These are phyloP conservation scores for Limnephilus lunatus DNA, from an alignment of 2,888 invertebrate species.

Conservation along the genomic window DNA sequence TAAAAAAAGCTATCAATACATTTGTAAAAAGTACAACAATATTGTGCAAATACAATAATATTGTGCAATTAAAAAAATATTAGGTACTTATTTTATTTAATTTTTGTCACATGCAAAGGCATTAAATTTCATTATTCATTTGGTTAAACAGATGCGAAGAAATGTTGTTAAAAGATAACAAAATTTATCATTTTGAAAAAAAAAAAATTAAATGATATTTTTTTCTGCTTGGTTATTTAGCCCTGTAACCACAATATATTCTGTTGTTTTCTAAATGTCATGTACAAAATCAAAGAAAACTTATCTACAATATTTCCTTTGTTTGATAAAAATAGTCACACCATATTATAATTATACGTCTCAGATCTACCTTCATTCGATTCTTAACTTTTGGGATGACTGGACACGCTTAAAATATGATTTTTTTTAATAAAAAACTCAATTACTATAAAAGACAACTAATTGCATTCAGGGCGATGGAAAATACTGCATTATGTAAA, in stretches of 20 bases:
- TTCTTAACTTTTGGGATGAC: neutral
- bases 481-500: too few species aligned
- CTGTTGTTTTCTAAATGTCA: neutral
- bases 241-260: neutral
- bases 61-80: neutral
- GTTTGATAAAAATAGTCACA: neutral
- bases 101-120: neutral
- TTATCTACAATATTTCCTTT: neutral
- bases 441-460: too few species aligned
- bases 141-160: neutral
- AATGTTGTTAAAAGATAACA: neutral
- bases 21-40: neutral
- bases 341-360: neutral
- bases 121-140: neutral
- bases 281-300: neutral
- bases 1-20: neutral
- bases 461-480: too few species aligned
- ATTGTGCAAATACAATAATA: neutral
- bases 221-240: neutral
- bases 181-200: neutral
- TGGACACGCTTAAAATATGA: too few species aligned
- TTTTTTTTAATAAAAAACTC: too few species aligned
- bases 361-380: neutral
- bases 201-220: neutral
- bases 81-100: neutral